Evolutionary conservation across 2,888 invertebrate species (phyloP).

Genomic region (Sphaerophoria taeniata): DNA sequence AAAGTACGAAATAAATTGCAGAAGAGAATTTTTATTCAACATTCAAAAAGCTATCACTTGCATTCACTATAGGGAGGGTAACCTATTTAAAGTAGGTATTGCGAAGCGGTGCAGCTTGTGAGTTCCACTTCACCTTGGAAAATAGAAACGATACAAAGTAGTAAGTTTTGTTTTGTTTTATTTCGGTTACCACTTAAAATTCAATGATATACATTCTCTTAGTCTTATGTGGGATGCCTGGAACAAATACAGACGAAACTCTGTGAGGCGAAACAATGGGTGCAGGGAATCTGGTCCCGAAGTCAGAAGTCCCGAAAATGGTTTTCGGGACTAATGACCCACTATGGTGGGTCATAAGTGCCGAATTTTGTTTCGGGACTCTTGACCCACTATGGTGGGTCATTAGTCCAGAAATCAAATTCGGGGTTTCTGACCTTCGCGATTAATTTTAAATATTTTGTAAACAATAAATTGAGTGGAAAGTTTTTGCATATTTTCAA

Average conservation of each 20-base stretch:
- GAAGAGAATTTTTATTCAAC: neutral
- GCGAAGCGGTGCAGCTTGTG: too few relatives aligned
- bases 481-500: too few relatives aligned
- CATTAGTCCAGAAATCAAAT: too few relatives aligned
- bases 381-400: too few relatives aligned
- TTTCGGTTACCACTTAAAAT: slow-evolving; percentile 18
- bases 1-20: slow-evolving; percentile 6
- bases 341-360: too few relatives aligned
- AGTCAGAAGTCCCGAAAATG: too few relatives aligned
- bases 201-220: slow-evolving; percentile 19
- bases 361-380: too few relatives aligned
- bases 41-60: slow-evolving; percentile 25
- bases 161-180: slow-evolving; percentile 41
- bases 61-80: neutral
- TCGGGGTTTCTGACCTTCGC: too few relatives aligned
- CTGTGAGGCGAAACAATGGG: neutral
- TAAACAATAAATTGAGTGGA: too few relatives aligned
- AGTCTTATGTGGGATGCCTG: neutral
- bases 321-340: too few relatives aligned
- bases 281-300: too few relatives aligned
- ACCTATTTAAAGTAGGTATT: slow-evolving; percentile 1
- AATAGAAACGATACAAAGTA: slow-evolving; percentile 34
- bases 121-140: neutral
- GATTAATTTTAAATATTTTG: too few relatives aligned
- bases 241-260: neutral